Conservation (phyloP, 1,140 invertebrate species). For the Oncopodura yosiiana region DNA sequence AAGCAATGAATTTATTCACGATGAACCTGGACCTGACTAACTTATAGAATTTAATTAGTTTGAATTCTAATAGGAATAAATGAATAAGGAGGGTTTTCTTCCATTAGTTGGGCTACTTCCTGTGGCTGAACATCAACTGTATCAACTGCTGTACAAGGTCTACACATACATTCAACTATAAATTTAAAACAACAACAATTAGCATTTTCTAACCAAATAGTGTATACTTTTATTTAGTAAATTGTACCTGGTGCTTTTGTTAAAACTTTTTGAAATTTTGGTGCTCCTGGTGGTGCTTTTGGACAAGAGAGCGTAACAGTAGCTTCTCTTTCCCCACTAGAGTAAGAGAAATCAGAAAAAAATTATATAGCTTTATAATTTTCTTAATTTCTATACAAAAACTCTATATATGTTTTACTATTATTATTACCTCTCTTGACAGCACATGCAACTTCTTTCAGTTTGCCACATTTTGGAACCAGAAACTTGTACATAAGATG, state of each 20-base stretch:
- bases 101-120: slow-evolving; percentile 70
- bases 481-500: slow-evolving; percentile 87
- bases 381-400: no score
- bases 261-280: slow-evolving; percentile 73
- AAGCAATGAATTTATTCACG: neutral
- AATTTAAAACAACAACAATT: no score
- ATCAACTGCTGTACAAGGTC: slow-evolving; percentile 78
- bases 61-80: slow-evolving; percentile 29
- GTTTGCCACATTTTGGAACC: slow-evolving; percentile 93
- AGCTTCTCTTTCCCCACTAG: slow-evolving; percentile 81
- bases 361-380: no score
- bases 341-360: no score
- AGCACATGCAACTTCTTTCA: slow-evolving; percentile 87
- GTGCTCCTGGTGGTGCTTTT: slow-evolving; percentile 71
- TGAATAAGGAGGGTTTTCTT: slow-evolving; percentile 52
- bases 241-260: slow-evolving; percentile 85
- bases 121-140: slow-evolving; percentile 77
- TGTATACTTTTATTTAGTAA: slow-evolving; percentile 51
- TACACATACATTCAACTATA: slow-evolving; percentile 76
- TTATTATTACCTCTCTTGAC: no score
- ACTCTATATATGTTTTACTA: no score
- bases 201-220: neutral
- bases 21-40: slow-evolving; percentile 5
- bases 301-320: slow-evolving; percentile 78
- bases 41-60: slow-evolving; percentile 1